Conservation (phyloP, 1,140 invertebrate species). For the Magallana gigas region DNA sequence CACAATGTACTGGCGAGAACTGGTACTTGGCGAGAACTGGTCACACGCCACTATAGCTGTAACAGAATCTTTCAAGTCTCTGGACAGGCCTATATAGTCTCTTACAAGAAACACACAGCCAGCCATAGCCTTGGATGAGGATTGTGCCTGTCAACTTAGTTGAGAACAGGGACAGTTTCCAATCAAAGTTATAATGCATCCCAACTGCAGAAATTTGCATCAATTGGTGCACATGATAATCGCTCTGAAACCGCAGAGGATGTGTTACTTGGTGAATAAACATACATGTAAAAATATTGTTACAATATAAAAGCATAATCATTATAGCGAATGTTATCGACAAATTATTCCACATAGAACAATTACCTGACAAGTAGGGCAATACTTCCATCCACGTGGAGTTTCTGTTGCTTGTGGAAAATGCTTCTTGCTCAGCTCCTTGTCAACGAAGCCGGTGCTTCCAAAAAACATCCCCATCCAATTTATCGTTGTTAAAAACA, state of each 20-base stretch:
- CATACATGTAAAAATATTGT: no score
- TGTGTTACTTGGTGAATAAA: no score
- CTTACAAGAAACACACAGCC: no score
- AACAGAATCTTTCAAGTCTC: no score
- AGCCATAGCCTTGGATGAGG: no score
- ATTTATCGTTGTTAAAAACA: conserved; percentile 54
- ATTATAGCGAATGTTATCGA: no score
- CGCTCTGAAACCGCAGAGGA: no score
- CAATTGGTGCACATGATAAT: not conserved
- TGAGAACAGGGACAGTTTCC: not conserved
- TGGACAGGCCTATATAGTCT: no score
- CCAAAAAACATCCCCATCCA: conserved; percentile 62
- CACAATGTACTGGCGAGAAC: no score
- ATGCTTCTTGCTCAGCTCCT: conserved; percentile 49
- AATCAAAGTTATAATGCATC: not conserved
- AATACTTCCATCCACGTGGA: conserved; percentile 55
- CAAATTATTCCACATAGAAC: not conserved
- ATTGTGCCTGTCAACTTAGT: not conserved
- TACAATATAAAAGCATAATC: no score
- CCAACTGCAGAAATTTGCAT: not conserved
- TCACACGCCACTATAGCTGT: no score
- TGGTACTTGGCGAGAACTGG: no score
- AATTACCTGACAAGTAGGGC: conserved; percentile 53
- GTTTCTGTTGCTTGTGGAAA: conserved; percentile 52
- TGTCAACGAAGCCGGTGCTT: conserved; percentile 52